These are phyloP conservation scores for Podilymbus podiceps DNA, from an alignment of 2,113 vertebrate species.

Conservation along the genomic window DNA sequence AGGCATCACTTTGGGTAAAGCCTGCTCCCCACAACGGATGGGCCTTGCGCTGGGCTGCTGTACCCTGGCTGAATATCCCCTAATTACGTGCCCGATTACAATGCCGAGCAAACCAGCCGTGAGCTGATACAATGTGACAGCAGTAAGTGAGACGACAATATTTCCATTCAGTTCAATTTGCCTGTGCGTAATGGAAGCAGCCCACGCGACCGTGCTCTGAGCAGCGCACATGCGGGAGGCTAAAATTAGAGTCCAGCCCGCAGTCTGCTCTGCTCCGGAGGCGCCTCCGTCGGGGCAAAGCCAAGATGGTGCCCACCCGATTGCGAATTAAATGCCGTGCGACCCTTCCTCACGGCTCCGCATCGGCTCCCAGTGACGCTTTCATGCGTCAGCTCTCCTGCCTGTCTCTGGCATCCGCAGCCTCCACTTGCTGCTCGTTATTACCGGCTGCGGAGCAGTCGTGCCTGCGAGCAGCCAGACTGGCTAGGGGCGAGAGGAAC, in stretches of 20 bases:
- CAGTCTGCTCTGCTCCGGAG: not conserved
- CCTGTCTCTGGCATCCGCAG: not conserved
- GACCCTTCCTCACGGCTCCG: not conserved
- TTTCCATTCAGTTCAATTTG: constrained; percentile 48
- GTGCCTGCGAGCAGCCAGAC: fast-evolving
- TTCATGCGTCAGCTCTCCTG: not conserved
- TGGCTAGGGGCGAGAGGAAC: fast-evolving
- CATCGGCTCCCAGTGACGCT: not conserved
- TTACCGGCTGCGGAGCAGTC: not conserved
- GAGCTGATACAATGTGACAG: constrained; percentile 5
- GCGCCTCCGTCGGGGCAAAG: not conserved
- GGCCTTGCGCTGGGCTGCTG: not conserved
- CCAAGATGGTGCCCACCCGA: not conserved
- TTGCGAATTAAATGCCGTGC: not conserved
- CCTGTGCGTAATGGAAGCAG: constrained; percentile 59
- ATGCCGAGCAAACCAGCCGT: not conserved
- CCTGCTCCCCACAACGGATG: not conserved
- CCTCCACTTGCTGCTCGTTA: not conserved
- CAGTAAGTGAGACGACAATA: constrained; percentile 3
- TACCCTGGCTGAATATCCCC: not conserved
- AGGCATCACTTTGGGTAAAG: not conserved
- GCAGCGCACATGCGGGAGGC: not conserved
- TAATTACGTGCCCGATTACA: not conserved
- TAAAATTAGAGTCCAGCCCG: constrained; percentile 36
- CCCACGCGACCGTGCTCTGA: not conserved